Evolutionary conservation across 2,113 vertebrate genomes (phyloP).

Genomic region (Hippolais icterina): DNA sequence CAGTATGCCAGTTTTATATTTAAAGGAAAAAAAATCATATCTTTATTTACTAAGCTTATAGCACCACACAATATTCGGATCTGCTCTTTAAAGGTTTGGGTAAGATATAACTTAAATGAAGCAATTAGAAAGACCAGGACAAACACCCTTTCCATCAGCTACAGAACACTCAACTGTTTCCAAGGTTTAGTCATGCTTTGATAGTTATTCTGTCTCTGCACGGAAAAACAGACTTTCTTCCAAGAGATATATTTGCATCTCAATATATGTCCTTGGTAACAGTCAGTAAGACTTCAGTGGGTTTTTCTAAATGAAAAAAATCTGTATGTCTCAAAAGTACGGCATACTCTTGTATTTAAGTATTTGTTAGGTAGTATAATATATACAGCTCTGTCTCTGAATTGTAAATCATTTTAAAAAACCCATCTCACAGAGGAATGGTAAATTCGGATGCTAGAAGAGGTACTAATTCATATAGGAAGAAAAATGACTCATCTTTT

Average conservation of each 20-base stretch:
- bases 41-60: background rate
- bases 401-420: background rate
- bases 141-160: background rate
- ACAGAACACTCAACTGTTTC: background rate
- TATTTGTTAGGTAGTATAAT: background rate
- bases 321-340: background rate
- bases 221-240: background rate
- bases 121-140: background rate
- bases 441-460: background rate
- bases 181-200: background rate
- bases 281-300: background rate
- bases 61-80: background rate
- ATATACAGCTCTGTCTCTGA: background rate
- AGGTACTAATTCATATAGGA: background rate
- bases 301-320: background rate
- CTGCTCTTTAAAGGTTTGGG: background rate
- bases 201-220: background rate
- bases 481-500: conserved; percentile 47
- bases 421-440: background rate
- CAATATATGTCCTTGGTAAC: background rate
- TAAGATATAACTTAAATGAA: background rate
- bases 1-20: background rate
- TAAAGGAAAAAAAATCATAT: background rate
- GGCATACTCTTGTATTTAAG: background rate
- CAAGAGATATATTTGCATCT: background rate